A percentile compares a stretch with the other conserved stretches of the same genome.
phyloP scores from a whole-genome alignment of 2,113 vertebrate genomes.

The Hyla sarda region DNA sequence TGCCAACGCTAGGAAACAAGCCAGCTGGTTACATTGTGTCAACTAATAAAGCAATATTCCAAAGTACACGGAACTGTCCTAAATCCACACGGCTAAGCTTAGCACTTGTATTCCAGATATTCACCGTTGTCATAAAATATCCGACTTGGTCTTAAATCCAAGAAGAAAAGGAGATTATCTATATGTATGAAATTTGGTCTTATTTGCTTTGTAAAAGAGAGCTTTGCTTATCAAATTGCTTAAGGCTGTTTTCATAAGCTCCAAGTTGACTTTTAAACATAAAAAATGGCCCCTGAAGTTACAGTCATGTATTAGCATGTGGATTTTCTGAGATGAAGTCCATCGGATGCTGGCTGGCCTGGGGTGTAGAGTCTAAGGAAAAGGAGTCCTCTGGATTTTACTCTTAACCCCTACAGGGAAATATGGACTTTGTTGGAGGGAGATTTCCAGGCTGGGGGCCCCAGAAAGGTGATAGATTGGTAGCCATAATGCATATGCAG shows the following conservation, averaged over 20 bases:
- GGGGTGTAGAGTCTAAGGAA: too few species aligned
- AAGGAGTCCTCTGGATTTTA: too few species aligned
- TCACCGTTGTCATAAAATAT: constrained; percentile 23
- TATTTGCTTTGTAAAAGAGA: constrained; percentile 22
- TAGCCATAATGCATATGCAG: too few species aligned
- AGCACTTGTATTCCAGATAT: constrained; percentile 41
- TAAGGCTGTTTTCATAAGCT: not conserved
- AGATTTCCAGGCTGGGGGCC: too few species aligned
- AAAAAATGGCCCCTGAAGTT: not conserved
- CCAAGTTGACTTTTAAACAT: not conserved
- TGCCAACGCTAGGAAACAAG: constrained; percentile 39
- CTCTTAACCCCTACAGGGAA: too few species aligned
- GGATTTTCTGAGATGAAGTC: too few species aligned
- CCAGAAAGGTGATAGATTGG: too few species aligned
- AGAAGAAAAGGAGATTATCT: constrained; percentile 33
- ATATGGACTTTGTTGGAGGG: too few species aligned
- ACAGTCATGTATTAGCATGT: too few species aligned
- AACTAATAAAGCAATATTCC: constrained; percentile 57
- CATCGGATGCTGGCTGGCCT: too few species aligned
- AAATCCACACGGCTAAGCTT: constrained; percentile 37
- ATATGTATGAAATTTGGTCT: constrained; percentile 25
- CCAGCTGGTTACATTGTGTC: constrained; percentile 50
- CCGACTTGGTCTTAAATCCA: constrained; percentile 25
- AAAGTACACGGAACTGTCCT: constrained; percentile 40
- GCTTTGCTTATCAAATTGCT: constrained; percentile 18